Conservation (phyloP, 2,888 invertebrate genomes). For the Anoncus sp. region DNA sequence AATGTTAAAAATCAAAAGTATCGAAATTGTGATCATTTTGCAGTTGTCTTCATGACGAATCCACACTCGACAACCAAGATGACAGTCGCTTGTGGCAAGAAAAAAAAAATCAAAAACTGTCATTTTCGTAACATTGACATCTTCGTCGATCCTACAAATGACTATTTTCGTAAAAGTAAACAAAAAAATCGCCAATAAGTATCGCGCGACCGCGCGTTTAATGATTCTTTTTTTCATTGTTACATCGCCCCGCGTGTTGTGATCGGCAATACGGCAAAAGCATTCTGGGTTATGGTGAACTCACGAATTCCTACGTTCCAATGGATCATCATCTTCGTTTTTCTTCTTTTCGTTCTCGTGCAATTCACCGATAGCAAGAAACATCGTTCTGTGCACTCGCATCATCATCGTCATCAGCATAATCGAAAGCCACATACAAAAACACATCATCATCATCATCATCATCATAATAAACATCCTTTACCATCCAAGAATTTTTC, state of each 20-base stretch:
- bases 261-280: conserved; percentile 49
- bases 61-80: background rate
- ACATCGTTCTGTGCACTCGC: conserved; percentile 35
- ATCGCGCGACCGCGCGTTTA: conserved; percentile 44
- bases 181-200: conserved; percentile 21
- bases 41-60: conserved; percentile 28
- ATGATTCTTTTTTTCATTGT: conserved; percentile 53
- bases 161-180: conserved; percentile 34
- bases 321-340: conserved; percentile 59
- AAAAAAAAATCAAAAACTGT: too few species aligned
- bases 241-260: conserved; percentile 33
- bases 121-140: conserved; percentile 36
- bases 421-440: conserved; percentile 24
- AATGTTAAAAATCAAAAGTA: conserved; percentile 66
- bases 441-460: conserved; percentile 49
- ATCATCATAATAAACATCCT: conserved; percentile 25
- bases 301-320: conserved; percentile 47
- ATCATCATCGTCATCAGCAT: conserved; percentile 41
- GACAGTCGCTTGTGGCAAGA: conserved; percentile 56
- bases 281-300: conserved; percentile 70
- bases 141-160: conserved; percentile 47
- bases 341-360: conserved; percentile 50
- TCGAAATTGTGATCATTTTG: conserved; percentile 6
- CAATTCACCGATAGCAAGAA: conserved; percentile 51
- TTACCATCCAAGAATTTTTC: conserved; percentile 9